Base-by-base conservation (phyloP, 2,888 invertebrate genomes). In the Graphium colonna region DNA sequence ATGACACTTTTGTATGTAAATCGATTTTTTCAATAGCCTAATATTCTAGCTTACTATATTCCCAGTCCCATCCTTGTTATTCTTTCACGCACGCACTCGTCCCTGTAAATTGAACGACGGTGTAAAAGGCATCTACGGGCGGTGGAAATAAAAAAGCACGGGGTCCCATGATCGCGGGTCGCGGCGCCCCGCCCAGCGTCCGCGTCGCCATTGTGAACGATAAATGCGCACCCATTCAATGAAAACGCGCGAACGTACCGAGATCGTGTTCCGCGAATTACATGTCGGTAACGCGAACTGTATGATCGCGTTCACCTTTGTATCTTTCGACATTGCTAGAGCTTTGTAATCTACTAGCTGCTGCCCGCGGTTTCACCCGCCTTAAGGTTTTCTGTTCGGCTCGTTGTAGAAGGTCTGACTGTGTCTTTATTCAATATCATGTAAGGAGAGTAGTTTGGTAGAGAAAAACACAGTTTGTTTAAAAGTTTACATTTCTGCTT, bases 111-210 rank as follows among this genome's bases (percentile, higher is more conserved):
- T 87, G 87, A 87, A 87, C 88, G 85, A 82, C 85, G 81, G 85
- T 88, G 88, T 88, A 84, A 87, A 87, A 88, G 84, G 86, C 83
- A 86, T 87, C 87, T 86, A 87, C 87, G 84, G 21, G 75, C 68
- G 77, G 81, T 81, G 84, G 83, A 65, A 84, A 81, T 71, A 82
- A 82, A 83, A 80, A 80, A 72, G 66, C 65, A 3, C 21, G 13
- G 13, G 13, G 13, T 69, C 67, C 68, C 72, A 71, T 82, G 86
- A 87, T 87, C 87, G 84, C 85, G 81, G 68, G 82, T 80, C 79
- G 80, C 82, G 77, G 69, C 69, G 71, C 74, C 73, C 73, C 82
- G 80, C 80, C 82, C 79, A 77, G 68, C 72, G n/a, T n/a, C 67
- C 63, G 64, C 69, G 70, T 69, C 69, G 74, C 65, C 65, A 65